Base-by-base conservation (phyloP, 2,113 vertebrate species). In the Falcunculus frontatus region DNA sequence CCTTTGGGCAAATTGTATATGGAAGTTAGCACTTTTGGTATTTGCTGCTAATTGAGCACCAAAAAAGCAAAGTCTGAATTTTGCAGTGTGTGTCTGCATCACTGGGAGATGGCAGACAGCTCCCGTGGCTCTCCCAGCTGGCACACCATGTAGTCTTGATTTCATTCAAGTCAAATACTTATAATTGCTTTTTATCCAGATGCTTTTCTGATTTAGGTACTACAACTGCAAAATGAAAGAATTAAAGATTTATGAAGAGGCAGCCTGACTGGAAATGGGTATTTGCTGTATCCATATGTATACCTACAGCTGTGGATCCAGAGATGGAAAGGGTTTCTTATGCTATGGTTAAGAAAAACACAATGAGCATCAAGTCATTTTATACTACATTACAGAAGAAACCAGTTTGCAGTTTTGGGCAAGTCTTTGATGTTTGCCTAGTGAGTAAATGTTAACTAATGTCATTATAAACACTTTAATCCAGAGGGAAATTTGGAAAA, bases 391-490 rank as follows among this genome's bases (percentile, higher is more conserved):
- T 69, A 86, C 53, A 76, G 50, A 62, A 90, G 22, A 88, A 93
- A 76, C 18, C 9, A 39, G 13, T 50, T 9, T 49, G 56, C 46
- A 37, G 50, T 13, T 90, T 87, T 47, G 17, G 56, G 52, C 26
- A 94, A 78, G 20, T 47, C 73, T 75, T 59, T 81, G 42, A 90
- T 74, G 52, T 59, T 69, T 92, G 44, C 59, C 64, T 63, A 30
- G 52, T n/a, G 27, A 90, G 42, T 10, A 68, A 77, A 42, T n/a
- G 21, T 44, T 83, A 88, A 91, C 62, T 60, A 35, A 74, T 42
- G 33, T 35, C 53, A 82, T 70, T 78, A 80, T 19, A 64, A 92
- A 68, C 39, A 72, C 21, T 74, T 84, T 49, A 95, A 93, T 90
- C 32, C 62, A 89, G 32, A 64, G 41, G 32, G 32, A 64, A 25